These are phyloP conservation scores for Syngnathus acus DNA, from an alignment of 2,797 vertebrate genomes.

Conservation along the genomic window DNA sequence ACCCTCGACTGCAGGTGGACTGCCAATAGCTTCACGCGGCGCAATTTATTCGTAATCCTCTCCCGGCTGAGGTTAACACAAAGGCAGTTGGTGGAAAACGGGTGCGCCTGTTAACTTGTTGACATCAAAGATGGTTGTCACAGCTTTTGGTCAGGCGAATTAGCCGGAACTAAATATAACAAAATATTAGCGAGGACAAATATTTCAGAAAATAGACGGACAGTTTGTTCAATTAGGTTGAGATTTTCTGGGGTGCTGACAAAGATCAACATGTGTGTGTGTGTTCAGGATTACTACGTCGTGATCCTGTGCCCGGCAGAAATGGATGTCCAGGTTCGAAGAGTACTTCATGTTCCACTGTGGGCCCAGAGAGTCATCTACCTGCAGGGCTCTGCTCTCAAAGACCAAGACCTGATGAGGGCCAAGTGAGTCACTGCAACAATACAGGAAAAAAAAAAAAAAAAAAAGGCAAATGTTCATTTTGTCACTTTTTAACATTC, in stretches of 20 bases:
- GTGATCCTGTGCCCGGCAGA: constrained; percentile 81
- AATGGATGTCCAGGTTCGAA: constrained; percentile 78
- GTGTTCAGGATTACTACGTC: constrained; percentile 76
- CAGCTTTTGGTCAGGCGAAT: not conserved
- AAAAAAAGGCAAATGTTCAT: not conserved
- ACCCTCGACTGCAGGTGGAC: constrained; percentile 74
- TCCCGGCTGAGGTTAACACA: constrained; percentile 40
- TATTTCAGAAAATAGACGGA: no score
- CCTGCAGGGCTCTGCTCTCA: constrained; percentile 78
- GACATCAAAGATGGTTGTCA: not conserved
- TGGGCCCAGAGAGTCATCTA: constrained; percentile 83
- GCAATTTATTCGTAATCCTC: constrained; percentile 36
- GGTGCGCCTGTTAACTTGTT: constrained; percentile 17
- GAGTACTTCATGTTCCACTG: constrained; percentile 78
- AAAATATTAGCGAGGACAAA: no score
- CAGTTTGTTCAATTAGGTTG: no score
- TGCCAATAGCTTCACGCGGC: constrained; percentile 24
- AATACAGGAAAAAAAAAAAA: not conserved
- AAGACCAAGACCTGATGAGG: constrained; percentile 82
- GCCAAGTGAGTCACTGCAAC: constrained; percentile 70
- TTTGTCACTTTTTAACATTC: not conserved
- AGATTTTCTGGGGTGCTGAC: no score
- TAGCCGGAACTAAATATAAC: not conserved
- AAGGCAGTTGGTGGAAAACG: constrained; percentile 33
- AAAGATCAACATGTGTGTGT: constrained; percentile 3